Evolutionary conservation across 1,140 invertebrate genomes (phyloP), one percentile per base, ranked within the genome.

Genomic region (Drosophila truncata): DNA sequence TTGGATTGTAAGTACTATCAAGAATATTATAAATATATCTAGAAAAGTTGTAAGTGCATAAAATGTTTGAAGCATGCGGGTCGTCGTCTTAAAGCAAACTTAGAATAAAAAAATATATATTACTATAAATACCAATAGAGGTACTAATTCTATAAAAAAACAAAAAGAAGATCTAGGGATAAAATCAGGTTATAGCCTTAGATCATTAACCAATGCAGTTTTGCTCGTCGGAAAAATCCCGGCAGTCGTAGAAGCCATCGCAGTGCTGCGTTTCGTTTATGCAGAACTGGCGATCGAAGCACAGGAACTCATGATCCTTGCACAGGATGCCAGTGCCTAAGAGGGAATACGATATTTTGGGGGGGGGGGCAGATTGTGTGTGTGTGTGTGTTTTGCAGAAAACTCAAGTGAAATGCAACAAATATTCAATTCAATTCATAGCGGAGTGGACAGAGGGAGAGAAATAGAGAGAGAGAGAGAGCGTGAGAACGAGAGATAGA

Each of bases 191-290:
- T 50, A 49, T 49, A 27, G 46, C 10, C 16, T 50, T 50, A 50
- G 39, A 27, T 78, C 79, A 91, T 90, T 90, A 93, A 93, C 92
- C 92, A 94, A 96, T 95, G 95, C 97, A 98, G 93, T 96, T 96
- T 93, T 97, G 96, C 94, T 98, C 97, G 94, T 98, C 98, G 78
- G 97, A 97, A 94, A 96, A 96, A 94, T 98, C 97, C 93, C 95
- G 95, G 94, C 98, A 98, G 94, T 98, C 97, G 94, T 96, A 96
- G 93, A 95, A 95, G 94, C 96, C 96, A 95, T 98, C 96, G 94
- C 97, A 98, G 91, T 96, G 95, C 86, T 96, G 95, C 74, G 94
- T 93, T 82, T 92, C 90, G 66, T 94, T 94, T 88, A 97, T 95
- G 93, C 96, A 96, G 87, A 94, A 94, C 82, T 95, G 94, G 84